phyloP scores from a whole-genome alignment of 2,888 invertebrate species.

The Herminia tarsipennalis region DNA sequence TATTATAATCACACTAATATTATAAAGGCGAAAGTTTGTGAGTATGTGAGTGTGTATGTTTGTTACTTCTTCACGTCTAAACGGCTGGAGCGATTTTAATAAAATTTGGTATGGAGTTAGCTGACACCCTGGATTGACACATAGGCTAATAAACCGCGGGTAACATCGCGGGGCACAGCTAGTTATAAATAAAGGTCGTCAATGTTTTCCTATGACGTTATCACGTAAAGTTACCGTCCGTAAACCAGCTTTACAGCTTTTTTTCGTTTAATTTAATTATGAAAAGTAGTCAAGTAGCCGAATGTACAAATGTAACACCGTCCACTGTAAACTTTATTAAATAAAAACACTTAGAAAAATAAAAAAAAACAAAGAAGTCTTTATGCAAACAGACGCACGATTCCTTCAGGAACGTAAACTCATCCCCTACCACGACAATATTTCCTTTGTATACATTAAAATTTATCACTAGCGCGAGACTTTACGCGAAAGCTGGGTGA shows the following conservation, averaged over 20 bases:
- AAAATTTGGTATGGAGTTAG: no score
- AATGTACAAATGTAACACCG: neutral
- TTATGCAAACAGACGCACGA: slow-evolving; percentile 18
- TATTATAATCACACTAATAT: no score
- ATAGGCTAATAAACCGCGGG: no score
- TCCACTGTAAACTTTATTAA: neutral
- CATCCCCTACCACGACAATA: slow-evolving; percentile 67
- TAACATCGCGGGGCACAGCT: no score
- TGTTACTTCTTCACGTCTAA: no score
- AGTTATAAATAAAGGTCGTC: no score
- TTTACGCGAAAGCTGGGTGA: slow-evolving; percentile 81
- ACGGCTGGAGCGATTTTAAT: no score
- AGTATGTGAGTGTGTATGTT: no score
- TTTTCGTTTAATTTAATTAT: neutral
- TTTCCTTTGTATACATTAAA: slow-evolving; percentile 78
- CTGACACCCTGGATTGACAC: no score
- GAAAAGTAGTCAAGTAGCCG: neutral
- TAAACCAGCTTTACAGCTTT: slow-evolving; percentile 8
- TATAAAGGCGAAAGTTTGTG: no score
- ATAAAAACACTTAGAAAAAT: slow-evolving; percentile 9
- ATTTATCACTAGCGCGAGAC: slow-evolving; percentile 79
- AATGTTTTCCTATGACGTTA: no score
- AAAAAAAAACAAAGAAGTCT: slow-evolving; percentile 21
- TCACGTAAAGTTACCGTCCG: no score
- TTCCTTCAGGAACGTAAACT: slow-evolving; percentile 28